Base-by-base conservation (phyloP, 2,888 invertebrate species). In the Caenorhabditis uteleia region DNA sequence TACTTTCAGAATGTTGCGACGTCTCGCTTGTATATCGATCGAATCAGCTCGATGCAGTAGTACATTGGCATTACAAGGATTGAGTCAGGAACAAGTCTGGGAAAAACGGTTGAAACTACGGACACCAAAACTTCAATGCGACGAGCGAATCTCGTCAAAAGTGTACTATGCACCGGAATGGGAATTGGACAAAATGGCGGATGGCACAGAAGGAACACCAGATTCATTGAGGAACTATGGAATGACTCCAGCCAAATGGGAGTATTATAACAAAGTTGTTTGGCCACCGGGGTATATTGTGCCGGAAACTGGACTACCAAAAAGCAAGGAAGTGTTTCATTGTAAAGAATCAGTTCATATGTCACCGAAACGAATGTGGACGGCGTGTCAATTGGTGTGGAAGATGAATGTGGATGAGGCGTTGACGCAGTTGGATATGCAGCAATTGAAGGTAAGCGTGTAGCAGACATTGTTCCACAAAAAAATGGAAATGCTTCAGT, bases 201-300 rank as follows among this genome's bases (percentile, higher is more conserved):
- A 74, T 40, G 34, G 49, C n/a, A 75, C 72, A n/a, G 76, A 79
- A 43, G 72, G 70, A n/a, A 65, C 61, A 31, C 56, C 68, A 4
- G 50, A 70, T 55, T 79, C 81, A 7, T 27, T 77, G 50, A 69
- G 68, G 29, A 65, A 65, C 40, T 78, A 76, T 60, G 77, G 77
- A 23, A 74, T 75, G 70, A 82, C 80, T n/a, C 80, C 82, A 2
- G 80, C 82, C 44, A 82, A 82, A 59, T 82, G 82, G 82, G 80
- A 82, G 46, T 78, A 82, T 58, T 78, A 82, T 62, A 82, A 82
- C 58, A 80, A 81, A 64, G 70, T 79, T 20, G 78, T 82, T 7
- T 82, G 82, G 82, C 80, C 80, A n/a, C 76, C 77, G 21, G 68
- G 76, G 46, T 77, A 82, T 53, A 55, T 78, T 27, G 81, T 82